A percentile compares a stretch with the other conserved stretches of the same genome.
phyloP scores from a whole-genome alignment of 2,888 invertebrate genomes.

The Drosophila macrothrix region DNA sequence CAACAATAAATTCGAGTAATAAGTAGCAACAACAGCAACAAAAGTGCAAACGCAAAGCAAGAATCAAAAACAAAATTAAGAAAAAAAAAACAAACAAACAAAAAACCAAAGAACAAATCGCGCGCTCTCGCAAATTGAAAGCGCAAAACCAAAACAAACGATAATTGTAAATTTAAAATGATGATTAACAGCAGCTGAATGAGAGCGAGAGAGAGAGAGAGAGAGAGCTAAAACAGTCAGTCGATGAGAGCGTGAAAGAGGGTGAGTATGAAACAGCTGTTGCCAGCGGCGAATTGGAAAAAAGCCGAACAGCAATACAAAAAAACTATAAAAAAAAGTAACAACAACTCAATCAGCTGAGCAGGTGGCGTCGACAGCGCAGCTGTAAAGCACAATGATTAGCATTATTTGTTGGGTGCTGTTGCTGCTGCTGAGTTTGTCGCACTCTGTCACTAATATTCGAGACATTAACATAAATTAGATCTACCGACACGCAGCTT shows the following conservation, averaged over 20 bases:
- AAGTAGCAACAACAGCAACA: conserved; percentile 48
- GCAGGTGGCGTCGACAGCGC: conserved; percentile 29
- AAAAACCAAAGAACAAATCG: conserved; percentile 55
- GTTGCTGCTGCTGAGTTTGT: conserved; percentile 22
- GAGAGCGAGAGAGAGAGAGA: conserved; percentile 12
- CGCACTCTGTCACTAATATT: conserved; percentile 47
- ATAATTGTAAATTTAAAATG: conserved; percentile 80
- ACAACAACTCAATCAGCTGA: conserved; percentile 65
- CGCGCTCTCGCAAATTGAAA: conserved; percentile 73
- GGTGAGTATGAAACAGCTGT: conserved; percentile 64
- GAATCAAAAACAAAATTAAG: conserved; percentile 22
- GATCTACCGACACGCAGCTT: conserved; percentile 27
- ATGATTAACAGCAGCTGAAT: conserved; percentile 66
- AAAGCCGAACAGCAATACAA: conserved; percentile 45
- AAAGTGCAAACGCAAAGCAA: conserved; percentile 41
- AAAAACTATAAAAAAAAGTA: conserved; percentile 18
- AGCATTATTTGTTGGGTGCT: conserved; percentile 25
- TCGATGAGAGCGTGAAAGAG: conserved; percentile 14
- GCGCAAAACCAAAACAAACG: conserved; percentile 76
- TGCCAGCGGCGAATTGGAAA: conserved; percentile 69
- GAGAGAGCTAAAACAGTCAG: conserved; percentile 5
- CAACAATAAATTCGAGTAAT: conserved; percentile 46
- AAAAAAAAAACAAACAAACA: conserved; percentile 2
- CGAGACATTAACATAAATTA: conserved; percentile 65
- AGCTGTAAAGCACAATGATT: conserved; percentile 38